A percentile compares a stretch with the other conserved stretches of the same genome.
phyloP scores from a whole-genome alignment of 1,140 invertebrate species.

The Rhagoletis pomonella region DNA sequence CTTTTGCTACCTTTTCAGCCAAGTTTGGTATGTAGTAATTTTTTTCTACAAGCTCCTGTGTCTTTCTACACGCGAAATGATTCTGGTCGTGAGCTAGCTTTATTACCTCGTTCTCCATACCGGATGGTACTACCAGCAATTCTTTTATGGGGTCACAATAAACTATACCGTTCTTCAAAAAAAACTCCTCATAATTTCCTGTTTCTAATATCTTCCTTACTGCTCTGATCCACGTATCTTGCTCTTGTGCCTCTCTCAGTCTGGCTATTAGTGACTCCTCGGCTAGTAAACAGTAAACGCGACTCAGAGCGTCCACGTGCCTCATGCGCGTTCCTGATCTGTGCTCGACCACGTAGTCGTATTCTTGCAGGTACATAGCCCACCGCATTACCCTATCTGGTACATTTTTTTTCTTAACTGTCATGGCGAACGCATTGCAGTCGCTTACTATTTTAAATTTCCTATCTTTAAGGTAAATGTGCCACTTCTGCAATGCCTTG shows the following conservation, averaged over 20 bases:
- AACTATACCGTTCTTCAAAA: not conserved
- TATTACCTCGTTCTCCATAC: too few relatives aligned
- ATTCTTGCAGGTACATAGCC: not conserved
- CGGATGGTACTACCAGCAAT: not conserved
- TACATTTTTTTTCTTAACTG: not conserved
- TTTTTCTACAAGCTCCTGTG: not conserved
- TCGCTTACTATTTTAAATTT: not conserved
- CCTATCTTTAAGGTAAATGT: not conserved
- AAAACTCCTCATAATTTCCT: not conserved
- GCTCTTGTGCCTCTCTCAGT: not conserved
- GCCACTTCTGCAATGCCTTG: not conserved
- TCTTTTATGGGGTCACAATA: not conserved
- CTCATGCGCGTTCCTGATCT: too few relatives aligned
- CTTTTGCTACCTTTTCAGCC: not conserved
- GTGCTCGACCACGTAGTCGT: too few relatives aligned
- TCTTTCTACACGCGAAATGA: too few relatives aligned
- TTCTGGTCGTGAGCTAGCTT: too few relatives aligned
- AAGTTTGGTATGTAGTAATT: not conserved
- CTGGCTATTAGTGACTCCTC: not conserved
- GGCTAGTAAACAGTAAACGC: not conserved
- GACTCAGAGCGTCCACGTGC: too few relatives aligned
- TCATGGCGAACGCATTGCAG: not conserved
- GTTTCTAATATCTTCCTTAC: too few relatives aligned
- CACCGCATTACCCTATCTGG: not conserved
- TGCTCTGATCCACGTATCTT: not conserved